Evolutionary conservation across 2,113 vertebrate species (phyloP), one percentile per base, ranked within the genome.

Genomic region (Puffinus mauretanicus): DNA sequence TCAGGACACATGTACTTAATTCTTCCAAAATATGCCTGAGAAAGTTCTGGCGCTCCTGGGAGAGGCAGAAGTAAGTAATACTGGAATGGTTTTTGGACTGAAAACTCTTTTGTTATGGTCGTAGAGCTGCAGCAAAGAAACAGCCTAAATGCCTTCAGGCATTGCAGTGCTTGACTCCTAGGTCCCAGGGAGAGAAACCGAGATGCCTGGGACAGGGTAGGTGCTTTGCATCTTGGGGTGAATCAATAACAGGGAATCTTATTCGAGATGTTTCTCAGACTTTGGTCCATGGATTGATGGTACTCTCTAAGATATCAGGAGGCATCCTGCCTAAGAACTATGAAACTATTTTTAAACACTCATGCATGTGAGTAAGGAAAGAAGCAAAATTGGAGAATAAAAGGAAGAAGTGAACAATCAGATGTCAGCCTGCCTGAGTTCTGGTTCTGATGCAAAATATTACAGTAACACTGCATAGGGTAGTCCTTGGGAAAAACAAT

Each of bases 71-170:
- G 7, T 46, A 38, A 34, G 15, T 46, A 71, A 76, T 42, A 24
- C 20, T 3, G 5, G 34, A 1, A 1, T n/a, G 17, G 4, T 1
- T 79, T 87, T n/a, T 4, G 62, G 62, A 25, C 57, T 67, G 49
- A n/a, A 87, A 79, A 38, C 27, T 60, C 34, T 40, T 58, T 60
- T 34, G 7, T 67, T 38, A 22, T 79, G 11, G 7, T 42, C 13
- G 2, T 9, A 79, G 44, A 77, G 18, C 13, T 65, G 6, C 5
- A 61, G 18, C 5, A 3, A 78, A 93, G 10, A 57, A 65, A 7
- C 13, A 70, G 32, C 38, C 32, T 62, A 42, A 82, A 66, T 55
- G 24, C 57, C n/a, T 86, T 52, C 17, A 42, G 82, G 34, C 58
- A 26, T 16, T 71, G 42, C 34, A 79, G 32, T 26, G 27, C 17